Percentiles rank a stretch among this genome's conserved stretches.
Conservation (phyloP, 1,140 invertebrate species). For the Pseudomyrmex gracilis region DNA sequence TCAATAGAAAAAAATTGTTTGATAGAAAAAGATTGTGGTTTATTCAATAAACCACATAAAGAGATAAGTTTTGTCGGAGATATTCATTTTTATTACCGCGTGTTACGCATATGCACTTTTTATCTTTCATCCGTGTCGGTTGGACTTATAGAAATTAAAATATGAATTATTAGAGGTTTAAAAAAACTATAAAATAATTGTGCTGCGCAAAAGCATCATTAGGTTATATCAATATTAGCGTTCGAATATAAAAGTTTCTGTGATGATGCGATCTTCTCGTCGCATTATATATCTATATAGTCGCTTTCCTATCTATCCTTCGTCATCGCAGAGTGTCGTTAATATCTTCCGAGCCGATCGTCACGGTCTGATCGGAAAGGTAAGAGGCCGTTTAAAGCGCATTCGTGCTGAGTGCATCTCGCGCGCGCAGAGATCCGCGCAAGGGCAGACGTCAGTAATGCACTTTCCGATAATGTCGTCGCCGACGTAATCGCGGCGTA, state of each 20-base stretch:
- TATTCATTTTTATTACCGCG: too few relatives aligned
- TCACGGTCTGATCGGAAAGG: conserved; percentile 59
- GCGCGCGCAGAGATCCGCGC: conserved; percentile 60
- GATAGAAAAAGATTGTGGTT: too few relatives aligned
- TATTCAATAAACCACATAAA: too few relatives aligned
- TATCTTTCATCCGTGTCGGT: too few relatives aligned
- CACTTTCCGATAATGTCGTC: conserved; percentile 73
- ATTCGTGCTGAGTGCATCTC: conserved; percentile 59
- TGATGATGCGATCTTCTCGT: neutral
- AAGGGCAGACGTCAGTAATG: conserved; percentile 66
- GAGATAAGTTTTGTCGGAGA: too few relatives aligned
- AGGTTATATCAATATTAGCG: conserved; percentile 18
- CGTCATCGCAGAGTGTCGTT: conserved; percentile 58
- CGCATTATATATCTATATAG: too few relatives aligned
- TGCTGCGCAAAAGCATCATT: conserved; percentile 2
- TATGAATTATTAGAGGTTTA: too few relatives aligned
- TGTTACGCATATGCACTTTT: too few relatives aligned
- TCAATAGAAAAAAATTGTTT: neutral
- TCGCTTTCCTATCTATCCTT: conserved; percentile 23
- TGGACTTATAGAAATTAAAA: too few relatives aligned
- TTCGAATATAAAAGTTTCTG: conserved; percentile 3
- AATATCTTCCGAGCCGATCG: conserved; percentile 57
- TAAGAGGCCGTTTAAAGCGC: conserved; percentile 55
- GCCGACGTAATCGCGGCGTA: conserved; percentile 66
- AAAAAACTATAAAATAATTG: conserved; percentile 4